Base-by-base conservation (phyloP, 2,888 invertebrate species). In the Hedya salicella region DNA sequence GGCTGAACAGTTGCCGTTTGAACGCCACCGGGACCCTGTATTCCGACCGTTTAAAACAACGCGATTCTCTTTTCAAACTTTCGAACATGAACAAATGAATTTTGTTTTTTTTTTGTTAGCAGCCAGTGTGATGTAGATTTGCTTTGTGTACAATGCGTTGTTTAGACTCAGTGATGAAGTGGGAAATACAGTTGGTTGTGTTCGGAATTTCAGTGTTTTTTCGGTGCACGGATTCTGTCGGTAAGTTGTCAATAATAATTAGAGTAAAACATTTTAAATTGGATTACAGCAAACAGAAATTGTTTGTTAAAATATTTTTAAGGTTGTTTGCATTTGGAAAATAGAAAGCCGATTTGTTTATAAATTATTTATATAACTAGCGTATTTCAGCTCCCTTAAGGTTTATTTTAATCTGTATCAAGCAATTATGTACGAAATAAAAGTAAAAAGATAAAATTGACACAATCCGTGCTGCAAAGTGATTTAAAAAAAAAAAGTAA, bases 141-240 rank as follows among this genome's bases (percentile, higher is more conserved):
- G 2, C 72, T 64, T 72, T 74, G 75, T 57, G 74, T 73, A 75
- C 71, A 69, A 74, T 73, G 69, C 79, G 81, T 83, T 74, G 76
- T 71, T 76, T 73, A 73, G 78, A 73, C 69, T 73, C 77, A 72
- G 89, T 89, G 87, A 83, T 86, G 81, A 83, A 83, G 88, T 88
- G 87, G 66, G 75, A 72, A 71, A 79, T 85, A 71, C 73, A 76
- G 72, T 70, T 79, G 62, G 72, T 87, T 73, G 77, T 88, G 79
- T 79, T 88, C 76, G 89, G 88, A 89, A 80, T 90, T 86, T 82
- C 89, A 86, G 89, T 90, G 88, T 82, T 90, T 76, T 86, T 88
- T 73, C 82, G 81, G 68, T 85, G 84, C 75, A 89, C 90, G 82
- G 89, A 88, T 79, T 90, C 90, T 44, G 83, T 90, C 64, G 90